Evolutionary conservation across 2,113 vertebrate genomes (phyloP), one percentile per base, ranked within the genome.

Genomic region (Psephotus haematonotus): DNA sequence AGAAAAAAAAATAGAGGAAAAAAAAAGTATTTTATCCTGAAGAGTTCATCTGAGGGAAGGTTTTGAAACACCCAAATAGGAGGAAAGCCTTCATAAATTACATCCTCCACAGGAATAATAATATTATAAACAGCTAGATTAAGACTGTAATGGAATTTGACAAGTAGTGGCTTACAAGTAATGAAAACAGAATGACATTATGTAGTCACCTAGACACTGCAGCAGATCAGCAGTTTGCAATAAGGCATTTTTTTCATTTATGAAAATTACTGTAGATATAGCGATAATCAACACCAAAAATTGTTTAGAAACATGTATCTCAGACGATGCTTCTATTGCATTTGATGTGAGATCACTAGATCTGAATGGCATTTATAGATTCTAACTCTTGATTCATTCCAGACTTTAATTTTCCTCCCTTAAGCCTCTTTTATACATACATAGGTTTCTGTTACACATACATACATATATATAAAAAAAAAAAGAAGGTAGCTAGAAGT

Each of bases 1-100:
- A 27, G 11, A 8, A 27, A 57, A n/a, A n/a, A 24, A 37, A 33
- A 47, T 5, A 3, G 4, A 2, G 0, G 6, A 0, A 1, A 3
- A 13, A 39, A 44, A 28, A 25, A 2, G 2, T 9, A 76, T 47
- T 92, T 81, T 44, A 35, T 50, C 46, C 39, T 55, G 15, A 76
- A 17, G 41, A 78, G 7, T 52, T 84, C 13, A 83, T 35, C 7
- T 37, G 6, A 84, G 13, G 17, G 17, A 70, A 53, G 10, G 14
- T 78, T 96, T 52, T 65, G n/a, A 83, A 88, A 81, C 49, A 47
- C 28, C 62, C 31, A 70, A 52, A 67, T 17, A 74, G 13, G 9
- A 59, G 17, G 9, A 71, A 70, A 78, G 29, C 9, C 19, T 79
- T 84, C 24, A 70, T 49, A 53, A 87, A 53, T 44, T 63, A 28